Conservation (phyloP, 2,797 vertebrate genomes). For the Philypnodon macrostomus region DNA sequence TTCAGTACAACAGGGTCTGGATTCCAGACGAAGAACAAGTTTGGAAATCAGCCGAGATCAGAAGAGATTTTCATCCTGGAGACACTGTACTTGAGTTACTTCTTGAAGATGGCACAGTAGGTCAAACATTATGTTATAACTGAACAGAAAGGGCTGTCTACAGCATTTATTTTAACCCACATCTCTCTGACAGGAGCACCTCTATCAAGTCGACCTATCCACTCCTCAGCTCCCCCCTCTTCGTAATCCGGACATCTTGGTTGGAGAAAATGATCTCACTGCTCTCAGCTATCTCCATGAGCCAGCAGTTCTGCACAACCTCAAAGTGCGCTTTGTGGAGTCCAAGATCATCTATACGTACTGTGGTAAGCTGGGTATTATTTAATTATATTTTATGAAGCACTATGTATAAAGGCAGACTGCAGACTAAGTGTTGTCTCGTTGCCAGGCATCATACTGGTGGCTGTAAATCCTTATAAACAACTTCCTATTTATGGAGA, state of each 20-base stretch:
- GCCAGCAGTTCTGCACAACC: constrained; percentile 95
- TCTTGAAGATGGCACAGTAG: constrained; percentile 90
- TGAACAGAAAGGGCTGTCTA: constrained; percentile 10
- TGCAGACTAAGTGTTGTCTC: constrained; percentile 20
- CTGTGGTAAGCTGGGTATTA: constrained; percentile 78
- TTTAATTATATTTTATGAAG: not conserved
- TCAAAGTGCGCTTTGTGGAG: constrained; percentile 92
- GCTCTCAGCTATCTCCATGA: constrained; percentile 98
- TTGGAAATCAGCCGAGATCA: constrained; percentile 94
- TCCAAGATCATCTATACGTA: constrained; percentile 97
- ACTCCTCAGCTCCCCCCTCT: constrained; percentile 83
- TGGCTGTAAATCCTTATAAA: constrained; percentile 96
- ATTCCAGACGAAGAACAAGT: constrained; percentile 89
- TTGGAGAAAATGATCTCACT: constrained; percentile 97
- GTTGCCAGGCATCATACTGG: constrained; percentile 90
- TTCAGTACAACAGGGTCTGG: constrained; percentile 95
- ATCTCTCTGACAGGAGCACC: constrained; percentile 75
- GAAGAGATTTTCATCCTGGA: constrained; percentile 79
- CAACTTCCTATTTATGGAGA: constrained; percentile 93
- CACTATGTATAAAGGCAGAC: not conserved
- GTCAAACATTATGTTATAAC: constrained; percentile 29
- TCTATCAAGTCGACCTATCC: constrained; percentile 76
- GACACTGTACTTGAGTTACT: constrained; percentile 77
- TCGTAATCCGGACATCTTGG: constrained; percentile 96
- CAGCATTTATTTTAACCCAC: constrained; percentile 3